Base-by-base conservation (phyloP, 1,140 invertebrate genomes). In the fruit fly (Drosophila melanogaster) region DNA sequence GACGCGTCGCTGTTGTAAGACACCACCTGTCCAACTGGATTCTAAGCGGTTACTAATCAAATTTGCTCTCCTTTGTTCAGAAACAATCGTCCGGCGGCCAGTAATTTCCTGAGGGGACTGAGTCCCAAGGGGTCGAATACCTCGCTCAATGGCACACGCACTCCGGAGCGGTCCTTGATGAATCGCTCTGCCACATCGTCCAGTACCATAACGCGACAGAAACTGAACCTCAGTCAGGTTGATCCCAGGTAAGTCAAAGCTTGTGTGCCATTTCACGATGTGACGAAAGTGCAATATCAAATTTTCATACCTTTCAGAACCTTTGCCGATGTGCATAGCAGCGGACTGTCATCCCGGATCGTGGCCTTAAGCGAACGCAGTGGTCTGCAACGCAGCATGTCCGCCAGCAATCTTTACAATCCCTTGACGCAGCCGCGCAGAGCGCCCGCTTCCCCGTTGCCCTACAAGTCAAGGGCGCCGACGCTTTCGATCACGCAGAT, bases 271-370 rank as follows among this genome's bases (percentile, higher is more conserved):
- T 33, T 37, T 4, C 11, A 33, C 11, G 2, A 38, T n/a, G 19
- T 33, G 37, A 24, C 15, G 40, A 26, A 15, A 14, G 7, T 12
- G 1, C 3, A 11, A 44, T 44, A 19, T 17, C 8, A 15, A 17
- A 8, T 26, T 30, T 14, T 3, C 37, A 17, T 53, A 30, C 11
- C 15, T 15, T 33, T 1, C 26, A 92, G 91, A 55, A 79, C 77
- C 0, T 93, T 90, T 75, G 92, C 92, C 44, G 93, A 93, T 71
- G 90, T 92, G 4, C 92, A 93, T 72, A 93, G 93, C 65, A 92
- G 92, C 49, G 93, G 93, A 1, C 67, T 93, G 43, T 73, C 92
- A 6, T 86, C 87, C 4, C 79, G 93, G 12, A 89, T 93, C 40
- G 93, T 92, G 1, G 81, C 91, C 47, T 22, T 22, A 22, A 22